Evolutionary conservation across 2,888 invertebrate genomes (phyloP).

Genomic region (Sminthurides aquaticus): DNA sequence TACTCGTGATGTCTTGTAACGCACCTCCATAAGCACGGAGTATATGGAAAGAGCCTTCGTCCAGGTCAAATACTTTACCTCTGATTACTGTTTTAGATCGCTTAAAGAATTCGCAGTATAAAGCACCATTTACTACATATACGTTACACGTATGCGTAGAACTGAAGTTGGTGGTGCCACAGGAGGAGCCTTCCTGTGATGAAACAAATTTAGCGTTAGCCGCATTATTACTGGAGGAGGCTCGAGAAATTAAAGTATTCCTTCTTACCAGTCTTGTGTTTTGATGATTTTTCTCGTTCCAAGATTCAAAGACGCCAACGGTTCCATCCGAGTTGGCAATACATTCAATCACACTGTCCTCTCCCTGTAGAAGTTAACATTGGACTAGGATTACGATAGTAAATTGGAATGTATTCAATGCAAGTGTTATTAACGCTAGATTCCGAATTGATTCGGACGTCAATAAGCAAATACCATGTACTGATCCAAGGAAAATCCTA

Average conservation of each 20-base stretch:
- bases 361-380: slow-evolving; percentile 5
- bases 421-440: no score
- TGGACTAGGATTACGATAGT: no score
- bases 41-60: background rate
- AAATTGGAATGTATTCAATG: no score
- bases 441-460: no score
- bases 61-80: background rate
- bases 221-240: background rate
- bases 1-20: no score
- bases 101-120: slow-evolving; percentile 1
- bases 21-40: background rate
- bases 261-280: slow-evolving; percentile 9
- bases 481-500: slow-evolving; percentile 3
- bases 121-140: background rate
- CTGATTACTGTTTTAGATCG: background rate
- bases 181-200: background rate
- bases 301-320: slow-evolving; percentile 1
- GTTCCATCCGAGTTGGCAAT: background rate
- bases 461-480: no score
- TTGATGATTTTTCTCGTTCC: slow-evolving; percentile 1
- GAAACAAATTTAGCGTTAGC: background rate
- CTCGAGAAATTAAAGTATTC: no score
- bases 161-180: background rate
- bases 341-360: slow-evolving; percentile 12
- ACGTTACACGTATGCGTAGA: background rate